These are phyloP conservation scores for Myotis lucifugus DNA, from an alignment of 2,113 vertebrate genomes.

Conservation along the genomic window DNA sequence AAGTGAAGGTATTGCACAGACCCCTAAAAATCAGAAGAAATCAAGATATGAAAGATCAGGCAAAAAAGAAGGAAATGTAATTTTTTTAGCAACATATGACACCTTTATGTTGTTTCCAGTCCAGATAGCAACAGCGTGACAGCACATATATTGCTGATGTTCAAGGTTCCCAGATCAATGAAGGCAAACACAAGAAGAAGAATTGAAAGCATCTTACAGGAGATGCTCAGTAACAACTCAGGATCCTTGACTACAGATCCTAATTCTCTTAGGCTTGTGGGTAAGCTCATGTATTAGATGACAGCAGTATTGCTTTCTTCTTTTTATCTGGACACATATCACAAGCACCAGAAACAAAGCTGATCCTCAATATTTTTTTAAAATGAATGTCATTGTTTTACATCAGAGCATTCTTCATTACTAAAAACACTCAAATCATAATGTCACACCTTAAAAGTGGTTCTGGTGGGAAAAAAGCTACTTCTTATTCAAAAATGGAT, in stretches of 20 bases:
- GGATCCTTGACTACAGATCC: constrained; percentile 52
- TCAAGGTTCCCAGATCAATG: constrained; percentile 54
- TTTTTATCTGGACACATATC: not conserved
- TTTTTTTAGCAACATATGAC: not conserved
- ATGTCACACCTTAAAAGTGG: not conserved
- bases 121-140: constrained; percentile 48
- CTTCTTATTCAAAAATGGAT: not conserved
- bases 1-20: not conserved
- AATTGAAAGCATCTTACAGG: constrained; percentile 58
- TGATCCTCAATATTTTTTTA: not conserved
- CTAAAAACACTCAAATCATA: not conserved
- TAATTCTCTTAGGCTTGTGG: constrained; percentile 49
- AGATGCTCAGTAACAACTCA: constrained; percentile 50
- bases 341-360: not conserved
- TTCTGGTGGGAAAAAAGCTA: not conserved
- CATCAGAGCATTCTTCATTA: not conserved
- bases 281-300: constrained; percentile 22
- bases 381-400: not conserved
- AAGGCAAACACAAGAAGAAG: constrained; percentile 53
- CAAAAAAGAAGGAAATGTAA: not conserved
- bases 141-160: constrained; percentile 72
- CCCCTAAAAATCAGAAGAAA: not conserved
- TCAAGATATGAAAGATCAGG: not conserved
- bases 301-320: not conserved
- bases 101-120: constrained; percentile 54